Evolutionary conservation across 2,113 vertebrate species (phyloP).

Genomic region (Tetraodon nigroviridis): DNA sequence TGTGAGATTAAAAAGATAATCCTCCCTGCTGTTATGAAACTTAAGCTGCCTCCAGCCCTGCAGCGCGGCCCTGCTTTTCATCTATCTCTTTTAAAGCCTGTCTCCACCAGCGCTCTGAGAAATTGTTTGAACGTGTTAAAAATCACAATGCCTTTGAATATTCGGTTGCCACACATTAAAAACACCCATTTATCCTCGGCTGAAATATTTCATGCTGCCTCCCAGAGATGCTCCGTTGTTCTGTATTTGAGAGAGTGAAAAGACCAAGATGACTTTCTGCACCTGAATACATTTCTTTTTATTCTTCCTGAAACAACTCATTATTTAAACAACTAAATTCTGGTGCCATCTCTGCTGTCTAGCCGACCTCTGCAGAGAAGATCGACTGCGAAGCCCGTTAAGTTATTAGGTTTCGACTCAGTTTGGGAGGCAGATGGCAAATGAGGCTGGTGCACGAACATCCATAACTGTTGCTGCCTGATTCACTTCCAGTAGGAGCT

Average conservation of each 20-base stretch:
- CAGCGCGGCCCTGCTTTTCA: too few species aligned
- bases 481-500: constrained; percentile 47
- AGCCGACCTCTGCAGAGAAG: constrained; percentile 22
- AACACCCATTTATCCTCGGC: neutral
- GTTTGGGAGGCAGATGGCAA: constrained; percentile 12
- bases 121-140: too few species aligned
- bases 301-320: neutral
- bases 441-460: constrained; percentile 27
- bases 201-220: too few species aligned
- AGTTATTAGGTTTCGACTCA: constrained; percentile 8
- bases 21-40: too few species aligned
- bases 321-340: neutral
- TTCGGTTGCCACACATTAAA: too few species aligned
- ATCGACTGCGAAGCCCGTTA: neutral
- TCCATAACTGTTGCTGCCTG: constrained; percentile 22
- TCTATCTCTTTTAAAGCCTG: too few species aligned
- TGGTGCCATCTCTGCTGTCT: constrained; percentile 17
- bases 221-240: neutral
- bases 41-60: too few species aligned
- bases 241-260: neutral
- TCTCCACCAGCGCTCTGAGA: too few species aligned
- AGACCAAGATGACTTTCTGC: neutral
- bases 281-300: too few species aligned
- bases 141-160: too few species aligned
- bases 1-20: too few species aligned